Evolutionary conservation across 1,140 invertebrate species (phyloP), one percentile per base, ranked within the genome.

Genomic region (Plodia interpunctella): DNA sequence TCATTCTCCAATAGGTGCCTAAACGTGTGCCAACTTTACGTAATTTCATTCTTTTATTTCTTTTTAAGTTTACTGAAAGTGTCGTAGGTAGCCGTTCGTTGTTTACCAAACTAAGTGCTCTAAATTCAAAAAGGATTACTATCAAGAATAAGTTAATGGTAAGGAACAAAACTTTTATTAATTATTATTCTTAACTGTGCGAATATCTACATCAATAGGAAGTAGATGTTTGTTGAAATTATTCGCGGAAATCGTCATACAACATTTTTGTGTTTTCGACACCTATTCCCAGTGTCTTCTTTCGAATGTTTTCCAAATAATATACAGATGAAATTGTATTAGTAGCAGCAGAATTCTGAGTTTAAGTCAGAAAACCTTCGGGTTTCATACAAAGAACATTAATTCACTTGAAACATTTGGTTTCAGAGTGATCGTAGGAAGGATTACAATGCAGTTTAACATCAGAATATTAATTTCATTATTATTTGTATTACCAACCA

Each of bases 281-380:
- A 50, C 55, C 50, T 57, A 57, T 54, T 54, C 38, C 38, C 38
- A 59, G 59, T 71, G 62, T 59, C 60, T 44, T 65, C 35, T 54
- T 10, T 54, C 28, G 20, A 49, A 56, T 74, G 78, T 78, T 80
- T 79, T 72, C 62, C 70, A 74, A 80, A 80, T 73, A 80, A 65
- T 60, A 21, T 9, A 51, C 56, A 35, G 13, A 21, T 11, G 49
- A 30, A 73, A 66, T 15, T 62, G 70, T 81, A 81, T 81, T 79
- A 76, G 59, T 72, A 72, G 63, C 21, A 49, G 25, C 35, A 49
- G 20, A 38, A 44, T 13, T 35, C n/a, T 2, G 18, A 51, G 44
- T 55, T 8, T 13, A 10, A 38, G 44, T 57, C 50, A 51, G 51
- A 59, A 35, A 19, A 38, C 51, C 15, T 52, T 60, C 49, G 53